Percentiles rank a stretch among this genome's conserved stretches.
These are phyloP conservation scores for Papilio machaon DNA, from an alignment of 1,140 invertebrate species.

Conservation along the genomic window DNA sequence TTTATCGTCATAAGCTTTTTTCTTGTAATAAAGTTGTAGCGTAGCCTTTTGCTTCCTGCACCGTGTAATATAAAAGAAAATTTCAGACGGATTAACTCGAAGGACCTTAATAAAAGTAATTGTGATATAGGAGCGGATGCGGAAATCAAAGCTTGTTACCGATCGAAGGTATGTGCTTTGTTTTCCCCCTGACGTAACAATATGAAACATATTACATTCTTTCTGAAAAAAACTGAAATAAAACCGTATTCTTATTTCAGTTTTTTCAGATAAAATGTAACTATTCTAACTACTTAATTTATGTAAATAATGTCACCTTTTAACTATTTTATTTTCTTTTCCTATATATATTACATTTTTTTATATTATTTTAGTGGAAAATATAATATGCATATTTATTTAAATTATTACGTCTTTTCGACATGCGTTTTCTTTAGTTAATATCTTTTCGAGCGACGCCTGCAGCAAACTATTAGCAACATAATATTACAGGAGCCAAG, in stretches of 20 bases:
- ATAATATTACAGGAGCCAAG: not conserved
- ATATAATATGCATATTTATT: not conserved
- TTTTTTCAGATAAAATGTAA: too few species aligned
- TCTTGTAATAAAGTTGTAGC: slow-evolving; percentile 4
- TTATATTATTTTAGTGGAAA: too few species aligned
- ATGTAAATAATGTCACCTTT: too few species aligned
- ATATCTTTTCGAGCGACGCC: not conserved
- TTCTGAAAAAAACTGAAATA: not conserved
- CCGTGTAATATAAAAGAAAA: not conserved
- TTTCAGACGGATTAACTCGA: slow-evolving; percentile 5
- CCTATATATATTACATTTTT: too few species aligned
- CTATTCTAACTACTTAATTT: too few species aligned
- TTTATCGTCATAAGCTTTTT: slow-evolving; percentile 17
- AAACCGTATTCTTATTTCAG: too few species aligned
- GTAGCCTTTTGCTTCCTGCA: slow-evolving; percentile 6
- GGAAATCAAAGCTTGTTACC: not conserved
- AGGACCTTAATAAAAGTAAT: slow-evolving; percentile 13
- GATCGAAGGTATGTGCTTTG: not conserved
- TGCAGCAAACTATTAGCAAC: not conserved
- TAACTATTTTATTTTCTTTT: too few species aligned
- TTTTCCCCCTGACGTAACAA: not conserved
- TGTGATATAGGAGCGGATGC: not conserved
- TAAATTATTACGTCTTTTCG: not conserved
- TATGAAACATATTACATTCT: not conserved
- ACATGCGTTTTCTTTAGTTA: not conserved